Conservation (phyloP, 1,140 invertebrate genomes). For the Aphaenogaster rudis region DNA sequence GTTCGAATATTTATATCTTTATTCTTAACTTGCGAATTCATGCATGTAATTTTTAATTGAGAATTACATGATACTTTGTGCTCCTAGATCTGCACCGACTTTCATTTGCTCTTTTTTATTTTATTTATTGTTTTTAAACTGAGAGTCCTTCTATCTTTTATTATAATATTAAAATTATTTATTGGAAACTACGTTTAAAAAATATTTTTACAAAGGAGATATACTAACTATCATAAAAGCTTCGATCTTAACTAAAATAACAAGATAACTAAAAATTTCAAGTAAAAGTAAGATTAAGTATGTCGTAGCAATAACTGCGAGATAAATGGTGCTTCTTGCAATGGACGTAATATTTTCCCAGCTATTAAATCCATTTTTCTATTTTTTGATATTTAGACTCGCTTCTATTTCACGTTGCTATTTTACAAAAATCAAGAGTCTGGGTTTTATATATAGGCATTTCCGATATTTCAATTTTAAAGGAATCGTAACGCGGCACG, state of each 20-base stretch:
- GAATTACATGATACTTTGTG: too few species aligned
- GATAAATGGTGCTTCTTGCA: conserved; percentile 27
- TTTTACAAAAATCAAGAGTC: neutral
- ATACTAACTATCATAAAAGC: neutral
- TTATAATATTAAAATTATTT: neutral
- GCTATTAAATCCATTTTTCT: conserved; percentile 10
- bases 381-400: too few species aligned
- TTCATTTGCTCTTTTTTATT: too few species aligned
- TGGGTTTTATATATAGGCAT: neutral
- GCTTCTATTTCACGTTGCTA: neutral
- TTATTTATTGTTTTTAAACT: too few species aligned
- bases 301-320: neutral
- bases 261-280: neutral
- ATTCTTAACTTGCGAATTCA: too few species aligned
- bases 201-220: neutral
- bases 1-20: too few species aligned
- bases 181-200: neutral
- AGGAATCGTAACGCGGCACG: neutral
- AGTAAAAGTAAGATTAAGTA: conserved; percentile 16
- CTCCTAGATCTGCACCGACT: too few species aligned
- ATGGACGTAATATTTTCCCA: neutral
- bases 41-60: too few species aligned
- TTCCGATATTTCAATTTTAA: conserved; percentile 27
- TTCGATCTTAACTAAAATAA: neutral
- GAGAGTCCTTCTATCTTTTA: too few species aligned